Conservation (phyloP, 2,797 vertebrate genomes). For the Echeneis naucrates region DNA sequence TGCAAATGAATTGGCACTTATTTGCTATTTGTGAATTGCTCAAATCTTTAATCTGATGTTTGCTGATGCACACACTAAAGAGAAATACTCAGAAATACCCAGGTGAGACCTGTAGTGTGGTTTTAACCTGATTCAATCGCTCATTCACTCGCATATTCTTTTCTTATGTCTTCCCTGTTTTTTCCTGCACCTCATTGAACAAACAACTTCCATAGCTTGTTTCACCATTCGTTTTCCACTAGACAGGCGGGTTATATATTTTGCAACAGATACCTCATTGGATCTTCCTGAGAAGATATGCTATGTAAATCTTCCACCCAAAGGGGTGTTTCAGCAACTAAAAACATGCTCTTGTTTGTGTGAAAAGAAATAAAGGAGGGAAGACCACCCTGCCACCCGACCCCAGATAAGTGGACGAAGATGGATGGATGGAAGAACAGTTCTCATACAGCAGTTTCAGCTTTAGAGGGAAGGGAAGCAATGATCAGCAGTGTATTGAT, state of each 20-base stretch:
- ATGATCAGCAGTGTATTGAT: slow-evolving; percentile 64
- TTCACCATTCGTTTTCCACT: too few species aligned
- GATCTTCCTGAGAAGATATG: slow-evolving; percentile 57
- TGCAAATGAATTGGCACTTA: neutral
- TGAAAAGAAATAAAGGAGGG: slow-evolving; percentile 53
- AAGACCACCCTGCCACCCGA: too few species aligned
- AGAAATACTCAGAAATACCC: too few species aligned
- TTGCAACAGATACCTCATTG: slow-evolving; percentile 69
- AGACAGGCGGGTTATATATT: slow-evolving; percentile 38
- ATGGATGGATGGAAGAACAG: slow-evolving; percentile 56
- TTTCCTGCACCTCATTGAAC: too few species aligned
- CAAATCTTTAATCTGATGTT: too few species aligned
- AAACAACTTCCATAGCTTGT: too few species aligned
- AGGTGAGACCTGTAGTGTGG: too few species aligned
- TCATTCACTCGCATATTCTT: too few species aligned
- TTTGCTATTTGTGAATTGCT: neutral
- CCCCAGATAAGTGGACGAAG: too few species aligned
- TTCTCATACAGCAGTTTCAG: slow-evolving; percentile 51
- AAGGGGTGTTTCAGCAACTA: slow-evolving; percentile 58
- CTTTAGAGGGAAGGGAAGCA: slow-evolving; percentile 38
- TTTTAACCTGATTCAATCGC: neutral
- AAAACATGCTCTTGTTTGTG: slow-evolving; percentile 44
- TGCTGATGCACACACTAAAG: too few species aligned
- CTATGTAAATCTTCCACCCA: slow-evolving; percentile 42
- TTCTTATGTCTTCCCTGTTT: too few species aligned